Evolutionary conservation across 2,888 invertebrate genomes (phyloP), one percentile per base, ranked within the genome.

Genomic region (Seira musarum): DNA sequence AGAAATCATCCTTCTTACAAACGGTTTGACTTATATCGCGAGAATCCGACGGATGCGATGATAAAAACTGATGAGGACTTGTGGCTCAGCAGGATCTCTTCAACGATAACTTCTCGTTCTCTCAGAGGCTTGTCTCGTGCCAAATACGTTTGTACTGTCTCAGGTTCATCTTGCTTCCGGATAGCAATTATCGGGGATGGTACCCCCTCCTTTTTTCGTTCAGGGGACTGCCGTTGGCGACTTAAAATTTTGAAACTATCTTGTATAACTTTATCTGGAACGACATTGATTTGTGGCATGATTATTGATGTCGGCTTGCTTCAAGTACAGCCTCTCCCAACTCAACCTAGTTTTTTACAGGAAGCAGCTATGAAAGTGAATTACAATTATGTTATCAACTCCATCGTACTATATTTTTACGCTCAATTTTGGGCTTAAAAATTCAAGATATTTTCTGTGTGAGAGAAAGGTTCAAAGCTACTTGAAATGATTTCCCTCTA

Each of bases 231-330:
- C 13, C 13, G 15, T 53, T 53, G 3, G 3, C 15, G 53, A 53
- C 17, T 53, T 2, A 53, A 13, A 53, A 53, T 53, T 53, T 53
- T 53, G 53, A 53, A 53, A 53, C n/a, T 53, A 13, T 53, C 53
- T 2, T 8, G 53, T 8, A 53, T 53, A 8, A 53, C 17, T 53
- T 53, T 17, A 3, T 53, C 53, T 53, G 53, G 53, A 53, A 53
- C 17, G 2, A 53, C 53, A 53, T 53, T 53, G 3, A 17, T 53
- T 13, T 53, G 15, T 3, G 53, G 53, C 53, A 53, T 53, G n/a
- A 3, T 17, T 2, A 40, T 13, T 40, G 13, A 40, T 40, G 40
- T 13, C 13, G 13, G 40, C 40, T 40, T 8, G 40, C 40, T 13
- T 40, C n/a, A n/a, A n/a, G n/a, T n/a, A 30, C 3, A 30, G 30